Percentiles rank a stretch among this genome's conserved stretches.
These are phyloP conservation scores for Betta splendens DNA, from an alignment of 2,797 vertebrate genomes.

Conservation along the genomic window DNA sequence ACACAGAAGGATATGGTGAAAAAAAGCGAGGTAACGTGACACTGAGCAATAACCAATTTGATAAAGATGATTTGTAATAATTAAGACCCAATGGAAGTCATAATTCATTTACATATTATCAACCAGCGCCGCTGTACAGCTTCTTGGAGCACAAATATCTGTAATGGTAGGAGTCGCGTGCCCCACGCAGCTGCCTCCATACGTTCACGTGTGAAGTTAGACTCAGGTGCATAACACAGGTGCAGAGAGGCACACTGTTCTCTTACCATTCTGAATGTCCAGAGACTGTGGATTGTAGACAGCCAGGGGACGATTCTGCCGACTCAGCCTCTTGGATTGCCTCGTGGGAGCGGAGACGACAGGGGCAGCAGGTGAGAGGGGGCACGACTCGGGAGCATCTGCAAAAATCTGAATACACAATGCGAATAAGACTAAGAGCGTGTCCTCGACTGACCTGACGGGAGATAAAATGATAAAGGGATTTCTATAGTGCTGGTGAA, in stretches of 20 bases:
- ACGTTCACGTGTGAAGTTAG: slow-evolving; percentile 8
- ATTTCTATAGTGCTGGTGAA: slow-evolving; percentile 48
- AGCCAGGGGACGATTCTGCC: slow-evolving; percentile 90
- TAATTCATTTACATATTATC: too few relatives aligned
- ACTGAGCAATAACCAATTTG: too few relatives aligned
- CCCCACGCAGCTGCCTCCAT: background rate
- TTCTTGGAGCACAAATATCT: too few relatives aligned
- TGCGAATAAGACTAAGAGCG: slow-evolving; percentile 14
- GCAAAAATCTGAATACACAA: slow-evolving; percentile 89
- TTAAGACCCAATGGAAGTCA: too few relatives aligned
- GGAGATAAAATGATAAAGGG: too few relatives aligned
- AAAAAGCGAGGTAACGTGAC: too few relatives aligned
- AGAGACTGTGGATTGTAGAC: slow-evolving; percentile 91
- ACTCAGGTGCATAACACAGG: slow-evolving; percentile 23
- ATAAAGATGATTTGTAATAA: too few relatives aligned
- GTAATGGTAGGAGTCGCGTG: background rate
- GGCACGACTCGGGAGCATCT: slow-evolving; percentile 86
- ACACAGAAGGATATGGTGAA: too few relatives aligned
- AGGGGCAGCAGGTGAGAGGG: slow-evolving; percentile 77
- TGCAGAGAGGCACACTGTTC: slow-evolving; percentile 22
- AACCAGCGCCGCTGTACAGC: too few relatives aligned
- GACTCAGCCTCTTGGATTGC: slow-evolving; percentile 88
- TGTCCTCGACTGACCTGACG: slow-evolving; percentile 61
- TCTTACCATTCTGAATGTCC: slow-evolving; percentile 92
- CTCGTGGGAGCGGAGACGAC: slow-evolving; percentile 88